These are phyloP conservation scores for Aethes cnicana DNA, from an alignment of 2,888 invertebrate genomes.

Conservation along the genomic window DNA sequence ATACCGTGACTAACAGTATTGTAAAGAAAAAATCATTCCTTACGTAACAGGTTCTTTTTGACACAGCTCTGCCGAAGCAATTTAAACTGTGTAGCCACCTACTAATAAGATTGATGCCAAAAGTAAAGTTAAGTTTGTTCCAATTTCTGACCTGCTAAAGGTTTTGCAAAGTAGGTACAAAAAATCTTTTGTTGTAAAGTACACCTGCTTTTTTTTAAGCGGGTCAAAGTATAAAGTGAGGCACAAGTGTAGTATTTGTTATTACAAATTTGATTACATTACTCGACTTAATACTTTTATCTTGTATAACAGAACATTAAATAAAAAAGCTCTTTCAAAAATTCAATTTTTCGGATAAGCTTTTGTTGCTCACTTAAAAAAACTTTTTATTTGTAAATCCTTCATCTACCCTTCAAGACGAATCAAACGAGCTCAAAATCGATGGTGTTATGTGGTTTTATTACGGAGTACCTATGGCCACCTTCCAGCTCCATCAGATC, in stretches of 20 bases:
- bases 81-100: background rate
- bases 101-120: slow-evolving; percentile 1
- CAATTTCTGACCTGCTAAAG: slow-evolving; percentile 44
- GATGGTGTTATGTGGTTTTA: too few relatives aligned
- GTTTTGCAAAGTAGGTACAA: slow-evolving; percentile 42
- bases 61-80: slow-evolving; percentile 24
- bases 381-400: too few relatives aligned
- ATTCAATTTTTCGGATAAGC: too few relatives aligned
- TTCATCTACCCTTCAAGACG: too few relatives aligned
- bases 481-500: too few relatives aligned
- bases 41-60: slow-evolving; percentile 52
- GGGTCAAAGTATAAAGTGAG: slow-evolving; percentile 9
- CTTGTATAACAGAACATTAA: too few relatives aligned
- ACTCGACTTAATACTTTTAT: too few relatives aligned
- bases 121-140: slow-evolving; percentile 36
- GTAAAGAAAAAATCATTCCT: slow-evolving; percentile 40
- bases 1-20: slow-evolving; percentile 14
- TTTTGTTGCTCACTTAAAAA: too few relatives aligned
- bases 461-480: too few relatives aligned
- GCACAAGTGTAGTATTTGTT: background rate
- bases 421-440: too few relatives aligned
- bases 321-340: too few relatives aligned
- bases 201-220: slow-evolving; percentile 45
- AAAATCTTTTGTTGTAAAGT: slow-evolving; percentile 44
- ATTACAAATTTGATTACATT: too few relatives aligned